Evolutionary conservation across 2,888 invertebrate genomes (phyloP).

Genomic region (Diachrysia chrysitis): DNA sequence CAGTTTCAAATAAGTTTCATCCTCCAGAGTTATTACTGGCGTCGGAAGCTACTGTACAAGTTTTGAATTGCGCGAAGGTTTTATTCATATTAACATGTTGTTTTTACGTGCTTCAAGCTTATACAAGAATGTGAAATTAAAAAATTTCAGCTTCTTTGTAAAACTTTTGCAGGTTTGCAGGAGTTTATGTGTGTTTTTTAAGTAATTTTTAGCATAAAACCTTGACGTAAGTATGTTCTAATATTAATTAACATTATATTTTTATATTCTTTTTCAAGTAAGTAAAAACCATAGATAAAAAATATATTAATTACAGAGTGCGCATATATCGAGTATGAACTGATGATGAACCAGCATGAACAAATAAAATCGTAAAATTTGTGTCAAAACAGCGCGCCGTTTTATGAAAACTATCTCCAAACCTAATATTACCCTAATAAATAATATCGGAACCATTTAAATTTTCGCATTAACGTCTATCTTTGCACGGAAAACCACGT

Average conservation of each 20-base stretch:
- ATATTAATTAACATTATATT: not conserved
- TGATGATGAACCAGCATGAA: no score
- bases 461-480: no score
- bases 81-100: conserved; percentile 33
- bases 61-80: conserved; percentile 34
- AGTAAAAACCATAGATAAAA: no score
- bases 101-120: conserved; percentile 18
- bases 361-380: no score
- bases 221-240: not conserved
- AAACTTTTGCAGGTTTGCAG: not conserved
- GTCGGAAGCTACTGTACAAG: conserved; percentile 26
- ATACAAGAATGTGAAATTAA: conserved; percentile 40
- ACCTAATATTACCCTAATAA: no score
- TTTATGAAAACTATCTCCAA: no score
- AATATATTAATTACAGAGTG: no score
- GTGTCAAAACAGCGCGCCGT: no score
- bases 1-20: conserved; percentile 46
- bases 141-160: conserved; percentile 32
- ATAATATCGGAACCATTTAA: no score
- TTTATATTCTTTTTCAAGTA: not conserved
- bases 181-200: conserved; percentile 11
- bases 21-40: conserved; percentile 26
- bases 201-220: not conserved
- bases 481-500: no score
- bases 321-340: no score